Evolutionary conservation across 1,140 invertebrate genomes (phyloP).

Genomic region (Cydia pomonella): DNA sequence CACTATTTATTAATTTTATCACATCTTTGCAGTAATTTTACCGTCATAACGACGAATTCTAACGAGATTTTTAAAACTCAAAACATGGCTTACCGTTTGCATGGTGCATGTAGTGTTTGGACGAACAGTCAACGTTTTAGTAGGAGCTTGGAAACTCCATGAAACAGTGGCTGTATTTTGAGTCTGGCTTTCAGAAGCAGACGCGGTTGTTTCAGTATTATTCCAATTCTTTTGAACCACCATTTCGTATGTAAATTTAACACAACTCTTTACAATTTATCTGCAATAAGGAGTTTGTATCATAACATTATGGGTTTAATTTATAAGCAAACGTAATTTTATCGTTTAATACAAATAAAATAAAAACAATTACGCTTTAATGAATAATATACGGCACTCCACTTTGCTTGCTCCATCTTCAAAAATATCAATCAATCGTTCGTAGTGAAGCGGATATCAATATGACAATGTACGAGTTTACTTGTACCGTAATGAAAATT

Average conservation of each 20-base stretch:
- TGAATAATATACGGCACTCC: background rate
- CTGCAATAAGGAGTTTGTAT: background rate
- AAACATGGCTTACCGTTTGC: constrained; percentile 58
- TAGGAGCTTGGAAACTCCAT: constrained; percentile 64
- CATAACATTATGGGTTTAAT: background rate
- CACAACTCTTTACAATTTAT: constrained; percentile 5
- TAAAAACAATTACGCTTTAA: constrained; percentile 11
- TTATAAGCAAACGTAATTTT: background rate
- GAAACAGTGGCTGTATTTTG: constrained; percentile 44
- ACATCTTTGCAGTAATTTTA: background rate
- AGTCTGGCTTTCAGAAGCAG: constrained; percentile 44
- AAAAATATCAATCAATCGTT: constrained; percentile 18
- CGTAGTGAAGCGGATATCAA: background rate
- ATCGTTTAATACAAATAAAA: background rate
- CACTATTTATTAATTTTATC: background rate
- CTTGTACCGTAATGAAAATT: constrained; percentile 1
- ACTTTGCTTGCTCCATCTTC: constrained; percentile 20
- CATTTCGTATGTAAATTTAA: constrained; percentile 53
- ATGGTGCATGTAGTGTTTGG: constrained; percentile 51
- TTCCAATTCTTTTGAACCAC: constrained; percentile 73
- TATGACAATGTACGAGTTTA: background rate
- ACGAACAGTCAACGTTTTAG: constrained; percentile 56
- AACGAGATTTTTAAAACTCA: background rate
- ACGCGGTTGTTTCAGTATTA: constrained; percentile 53
- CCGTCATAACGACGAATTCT: background rate